Evolutionary conservation across 2,113 vertebrate species (phyloP), one percentile per base, ranked within the genome.

Genomic region (Burhinus oedicnemus): DNA sequence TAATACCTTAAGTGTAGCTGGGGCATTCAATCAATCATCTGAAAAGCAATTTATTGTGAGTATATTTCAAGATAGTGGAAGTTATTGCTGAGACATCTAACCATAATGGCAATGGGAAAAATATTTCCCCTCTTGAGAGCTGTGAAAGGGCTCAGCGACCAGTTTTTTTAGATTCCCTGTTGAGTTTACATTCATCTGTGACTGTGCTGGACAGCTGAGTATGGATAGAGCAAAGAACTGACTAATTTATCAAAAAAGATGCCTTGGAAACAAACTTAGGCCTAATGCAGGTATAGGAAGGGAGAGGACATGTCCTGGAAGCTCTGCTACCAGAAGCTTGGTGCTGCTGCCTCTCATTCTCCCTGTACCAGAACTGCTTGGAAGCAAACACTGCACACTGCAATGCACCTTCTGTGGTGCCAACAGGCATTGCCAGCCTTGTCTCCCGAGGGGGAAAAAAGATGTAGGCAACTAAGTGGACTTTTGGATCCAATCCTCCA

Each of bases 61-160:
- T 52, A 15, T 91, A 82, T 89, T 95, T 81, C 54, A 85, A 16
- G 90, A 52, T 52, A 32, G 61, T 47, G 45, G 42, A 88, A 42
- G n/a, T 89, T 91, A 90, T 76, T 95, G 61, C 89, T 89, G 82
- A 89, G 77, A 30, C 36, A 82, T 91, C 69, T 91, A 92, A 45
- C 60, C 23, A 36, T 83, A 93, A 87, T 64, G 42, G 36, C 47
- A 82, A 49, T 15, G 49, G 49, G 40, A 42, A 83, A 72, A 91
- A 76, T 15, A 69, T 12, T 52, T 76, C 40, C 18, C 87, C 61
- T 80, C 40, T 54, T 42, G 36, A 65, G 61, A 82, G 62, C 15
- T 64, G 15, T 70, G 18, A 25, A 87, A 65, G n/a, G 19, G 52
- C 36, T 76, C 6, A 8, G 38, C 40, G 55, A 34, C 36, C 49